A percentile compares a stretch with the other conserved stretches of the same genome.
These are phyloP conservation scores for Eilema caniola DNA, from an alignment of 2,888 invertebrate genomes.

Conservation along the genomic window DNA sequence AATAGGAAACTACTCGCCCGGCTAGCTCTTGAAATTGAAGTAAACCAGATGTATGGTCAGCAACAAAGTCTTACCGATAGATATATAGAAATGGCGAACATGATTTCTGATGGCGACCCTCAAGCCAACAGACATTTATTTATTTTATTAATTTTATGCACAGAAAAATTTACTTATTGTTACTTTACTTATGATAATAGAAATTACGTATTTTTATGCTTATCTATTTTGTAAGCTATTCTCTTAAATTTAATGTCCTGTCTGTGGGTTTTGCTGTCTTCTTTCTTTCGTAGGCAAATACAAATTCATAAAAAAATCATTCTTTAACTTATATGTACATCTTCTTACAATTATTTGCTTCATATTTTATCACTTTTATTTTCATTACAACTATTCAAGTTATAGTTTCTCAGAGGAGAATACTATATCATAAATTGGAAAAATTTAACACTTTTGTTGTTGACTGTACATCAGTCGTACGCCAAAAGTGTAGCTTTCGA, in stretches of 20 bases:
- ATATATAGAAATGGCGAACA: neutral
- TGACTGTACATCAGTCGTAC: neutral
- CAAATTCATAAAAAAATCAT: too few relatives aligned
- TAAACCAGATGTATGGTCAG: conserved; percentile 2
- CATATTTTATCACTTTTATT: neutral
- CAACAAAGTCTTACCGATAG: neutral
- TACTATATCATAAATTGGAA: neutral
- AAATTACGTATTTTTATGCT: too few relatives aligned
- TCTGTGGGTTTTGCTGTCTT: too few relatives aligned
- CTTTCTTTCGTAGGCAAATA: too few relatives aligned
- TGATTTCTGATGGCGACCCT: neutral
- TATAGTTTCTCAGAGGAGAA: too few relatives aligned
- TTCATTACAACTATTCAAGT: neutral
- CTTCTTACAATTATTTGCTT: too few relatives aligned
- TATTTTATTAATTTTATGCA: neutral
- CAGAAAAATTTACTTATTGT: too few relatives aligned
- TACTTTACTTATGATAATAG: too few relatives aligned
- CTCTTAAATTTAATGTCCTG: too few relatives aligned
- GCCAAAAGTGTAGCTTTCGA: conserved; percentile 22
- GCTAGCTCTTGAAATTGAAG: neutral
- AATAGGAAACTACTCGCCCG: neutral
- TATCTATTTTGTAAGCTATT: too few relatives aligned
- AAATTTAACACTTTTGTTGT: neutral
- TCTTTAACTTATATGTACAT: too few relatives aligned
- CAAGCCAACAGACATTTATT: neutral